Evolutionary conservation across 2,113 vertebrate species (phyloP).

Genomic region (Maccullochella peelii): DNA sequence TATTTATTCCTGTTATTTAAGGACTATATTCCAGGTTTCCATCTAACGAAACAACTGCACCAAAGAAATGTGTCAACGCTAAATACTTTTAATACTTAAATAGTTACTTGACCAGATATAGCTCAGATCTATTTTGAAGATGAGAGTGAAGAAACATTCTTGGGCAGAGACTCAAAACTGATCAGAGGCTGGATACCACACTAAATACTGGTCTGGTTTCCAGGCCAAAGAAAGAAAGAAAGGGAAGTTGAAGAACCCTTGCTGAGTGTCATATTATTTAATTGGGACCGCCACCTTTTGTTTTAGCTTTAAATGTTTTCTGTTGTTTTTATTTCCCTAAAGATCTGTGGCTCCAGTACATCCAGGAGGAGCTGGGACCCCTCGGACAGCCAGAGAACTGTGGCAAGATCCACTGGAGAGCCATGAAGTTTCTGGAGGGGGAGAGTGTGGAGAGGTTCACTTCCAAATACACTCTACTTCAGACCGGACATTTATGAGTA

Average conservation of each 20-base stretch:
- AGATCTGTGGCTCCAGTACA: conserved; percentile 96
- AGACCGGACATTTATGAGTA: conserved; percentile 87
- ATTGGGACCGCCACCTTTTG: too few relatives aligned
- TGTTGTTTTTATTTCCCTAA: background rate
- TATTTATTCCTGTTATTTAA: conserved; percentile 33
- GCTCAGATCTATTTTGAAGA: background rate
- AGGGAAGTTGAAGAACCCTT: background rate
- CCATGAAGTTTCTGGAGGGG: conserved; percentile 92
- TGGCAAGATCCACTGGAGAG: conserved; percentile 94
- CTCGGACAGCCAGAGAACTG: conserved; percentile 91
- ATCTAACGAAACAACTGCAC: background rate
- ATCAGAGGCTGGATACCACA: background rate
- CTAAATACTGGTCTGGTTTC: background rate
- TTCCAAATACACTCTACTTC: conserved; percentile 89
- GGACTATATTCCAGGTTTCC: background rate
- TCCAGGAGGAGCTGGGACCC: conserved; percentile 89
- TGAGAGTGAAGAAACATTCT: background rate
- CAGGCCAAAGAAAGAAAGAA: too few relatives aligned
- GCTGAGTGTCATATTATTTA: background rate
- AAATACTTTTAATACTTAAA: background rate
- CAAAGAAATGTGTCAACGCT: background rate
- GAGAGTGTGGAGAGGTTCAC: conserved; percentile 89
- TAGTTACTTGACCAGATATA: conserved; percentile 9
- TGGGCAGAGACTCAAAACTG: background rate
- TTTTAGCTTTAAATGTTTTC: background rate